Percentiles rank a stretch among this genome's conserved stretches.
Conservation (phyloP, 2,113 vertebrate genomes). For the Ameiurus melas region DNA sequence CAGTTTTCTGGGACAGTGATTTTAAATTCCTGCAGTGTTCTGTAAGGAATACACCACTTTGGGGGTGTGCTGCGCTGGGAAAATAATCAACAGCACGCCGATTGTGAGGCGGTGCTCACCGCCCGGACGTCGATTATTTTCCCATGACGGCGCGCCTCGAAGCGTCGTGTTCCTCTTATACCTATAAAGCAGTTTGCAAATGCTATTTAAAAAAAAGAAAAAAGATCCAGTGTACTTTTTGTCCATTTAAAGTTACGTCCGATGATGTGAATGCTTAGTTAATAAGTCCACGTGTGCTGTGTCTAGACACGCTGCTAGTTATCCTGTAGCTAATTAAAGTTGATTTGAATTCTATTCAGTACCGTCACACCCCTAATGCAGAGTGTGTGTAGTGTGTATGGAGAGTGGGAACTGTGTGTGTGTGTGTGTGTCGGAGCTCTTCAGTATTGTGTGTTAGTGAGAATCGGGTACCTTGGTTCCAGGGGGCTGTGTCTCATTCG, state of each 20-base stretch:
- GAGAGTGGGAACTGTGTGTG: conserved; percentile 32
- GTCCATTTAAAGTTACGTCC: not conserved
- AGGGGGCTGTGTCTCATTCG: conserved; percentile 64
- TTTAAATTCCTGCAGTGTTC: not conserved
- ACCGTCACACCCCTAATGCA: not conserved
- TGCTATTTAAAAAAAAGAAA: too few relatives aligned
- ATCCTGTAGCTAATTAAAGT: not conserved
- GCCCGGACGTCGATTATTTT: not conserved
- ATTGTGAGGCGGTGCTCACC: not conserved
- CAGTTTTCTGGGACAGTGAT: not conserved
- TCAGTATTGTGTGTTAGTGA: conserved; percentile 53
- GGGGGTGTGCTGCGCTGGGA: not conserved
- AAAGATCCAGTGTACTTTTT: not conserved
- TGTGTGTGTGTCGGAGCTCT: conserved; percentile 38
- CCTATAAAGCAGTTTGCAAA: too few relatives aligned
- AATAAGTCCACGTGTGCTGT: not conserved
- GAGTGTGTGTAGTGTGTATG: not conserved
- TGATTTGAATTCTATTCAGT: not conserved
- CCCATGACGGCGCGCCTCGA: not conserved
- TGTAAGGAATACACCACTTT: not conserved
- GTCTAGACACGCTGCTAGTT: not conserved
- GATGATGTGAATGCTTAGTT: not conserved
- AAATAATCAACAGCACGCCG: not conserved
- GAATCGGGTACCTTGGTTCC: conserved; percentile 72
- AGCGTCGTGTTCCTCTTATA: not conserved